Conservation (phyloP, 2,888 invertebrate species). For the Entomobrya multifasciata region DNA sequence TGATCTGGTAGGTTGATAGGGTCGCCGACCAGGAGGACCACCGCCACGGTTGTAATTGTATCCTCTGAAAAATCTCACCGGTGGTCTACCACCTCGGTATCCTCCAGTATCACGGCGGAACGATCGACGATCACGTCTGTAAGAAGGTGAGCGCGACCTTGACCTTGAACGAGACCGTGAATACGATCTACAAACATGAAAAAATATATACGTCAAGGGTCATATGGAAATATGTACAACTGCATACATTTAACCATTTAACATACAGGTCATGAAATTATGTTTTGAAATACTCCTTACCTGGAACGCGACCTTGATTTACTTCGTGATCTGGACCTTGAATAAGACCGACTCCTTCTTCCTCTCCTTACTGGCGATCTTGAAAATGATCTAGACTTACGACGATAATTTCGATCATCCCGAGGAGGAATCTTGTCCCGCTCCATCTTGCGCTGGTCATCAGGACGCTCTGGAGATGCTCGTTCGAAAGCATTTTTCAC, state of each 20-base stretch:
- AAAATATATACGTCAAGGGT: too few relatives aligned
- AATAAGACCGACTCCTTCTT: slow-evolving; percentile 61
- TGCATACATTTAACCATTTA: too few relatives aligned
- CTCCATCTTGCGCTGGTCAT: slow-evolving; percentile 50
- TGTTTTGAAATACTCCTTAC: too few relatives aligned
- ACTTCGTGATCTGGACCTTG: slow-evolving; percentile 59
- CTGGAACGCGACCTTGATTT: slow-evolving; percentile 66
- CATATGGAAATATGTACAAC: too few relatives aligned
- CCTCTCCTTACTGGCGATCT: slow-evolving; percentile 55
- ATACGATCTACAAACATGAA: slow-evolving; percentile 33
- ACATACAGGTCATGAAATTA: too few relatives aligned
- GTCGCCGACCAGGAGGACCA: slow-evolving; percentile 54
- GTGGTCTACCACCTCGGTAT: slow-evolving; percentile 62
- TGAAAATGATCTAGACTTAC: slow-evolving; percentile 61
- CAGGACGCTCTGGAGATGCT: slow-evolving; percentile 52
- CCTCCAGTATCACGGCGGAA: slow-evolving; percentile 27
- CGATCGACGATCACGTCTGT: slow-evolving; percentile 33
- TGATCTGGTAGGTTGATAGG: slow-evolving; percentile 55
- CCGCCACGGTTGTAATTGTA: slow-evolving; percentile 53
- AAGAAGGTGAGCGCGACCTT: slow-evolving; percentile 52
- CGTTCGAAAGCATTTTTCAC: slow-evolving; percentile 62
- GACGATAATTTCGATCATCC: slow-evolving; percentile 64
- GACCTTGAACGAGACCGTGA: slow-evolving; percentile 46
- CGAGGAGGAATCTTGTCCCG: slow-evolving; percentile 48
- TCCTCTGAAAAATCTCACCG: slow-evolving; percentile 70